Percentiles rank a stretch among this genome's conserved stretches.
phyloP scores from a whole-genome alignment of 2,113 vertebrate genomes.

The Cephalopholis sonnerati region DNA sequence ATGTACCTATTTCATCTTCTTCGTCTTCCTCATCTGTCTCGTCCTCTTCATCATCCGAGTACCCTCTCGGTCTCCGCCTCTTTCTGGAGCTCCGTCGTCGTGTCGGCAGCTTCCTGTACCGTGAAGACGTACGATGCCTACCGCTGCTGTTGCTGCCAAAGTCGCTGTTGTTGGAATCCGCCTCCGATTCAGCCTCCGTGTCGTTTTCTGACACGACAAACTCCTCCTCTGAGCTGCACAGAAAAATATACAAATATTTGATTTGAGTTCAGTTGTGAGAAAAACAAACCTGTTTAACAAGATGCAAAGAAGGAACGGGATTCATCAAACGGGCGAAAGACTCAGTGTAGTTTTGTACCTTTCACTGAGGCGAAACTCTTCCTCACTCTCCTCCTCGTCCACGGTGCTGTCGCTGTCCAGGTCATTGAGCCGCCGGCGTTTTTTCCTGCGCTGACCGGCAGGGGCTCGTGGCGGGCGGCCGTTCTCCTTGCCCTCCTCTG shows the following conservation, averaged over 20 bases:
- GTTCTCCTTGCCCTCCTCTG: slow-evolving; percentile 93
- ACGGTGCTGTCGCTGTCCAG: slow-evolving; percentile 95
- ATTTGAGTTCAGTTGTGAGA: background rate
- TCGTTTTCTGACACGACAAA: slow-evolving; percentile 92
- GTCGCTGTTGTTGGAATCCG: slow-evolving; percentile 89
- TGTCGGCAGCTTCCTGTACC: slow-evolving; percentile 15
- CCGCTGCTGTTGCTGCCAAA: slow-evolving; percentile 79
- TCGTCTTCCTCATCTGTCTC: slow-evolving; percentile 84
- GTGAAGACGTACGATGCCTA: slow-evolving; percentile 65
- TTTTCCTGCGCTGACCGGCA: slow-evolving; percentile 88
- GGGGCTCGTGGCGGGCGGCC: slow-evolving; percentile 86
- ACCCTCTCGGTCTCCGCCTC: slow-evolving; percentile 88
- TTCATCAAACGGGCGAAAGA: background rate
- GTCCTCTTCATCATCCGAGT: slow-evolving; percentile 95
- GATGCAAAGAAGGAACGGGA: background rate
- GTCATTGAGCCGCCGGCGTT: slow-evolving; percentile 95
- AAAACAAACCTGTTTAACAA: no score
- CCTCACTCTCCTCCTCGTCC: slow-evolving; percentile 97
- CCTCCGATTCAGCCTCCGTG: slow-evolving; percentile 89
- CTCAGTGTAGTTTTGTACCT: slow-evolving; percentile 80
- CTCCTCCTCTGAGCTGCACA: slow-evolving; percentile 90
- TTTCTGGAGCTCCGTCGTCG: slow-evolving; percentile 83
- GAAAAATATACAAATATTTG: no score
- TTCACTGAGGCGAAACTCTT: slow-evolving; percentile 95
- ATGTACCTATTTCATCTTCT: slow-evolving; percentile 80